These are phyloP conservation scores for Sarcophaga peregrina DNA, from an alignment of 1,140 invertebrate genomes.

Conservation along the genomic window DNA sequence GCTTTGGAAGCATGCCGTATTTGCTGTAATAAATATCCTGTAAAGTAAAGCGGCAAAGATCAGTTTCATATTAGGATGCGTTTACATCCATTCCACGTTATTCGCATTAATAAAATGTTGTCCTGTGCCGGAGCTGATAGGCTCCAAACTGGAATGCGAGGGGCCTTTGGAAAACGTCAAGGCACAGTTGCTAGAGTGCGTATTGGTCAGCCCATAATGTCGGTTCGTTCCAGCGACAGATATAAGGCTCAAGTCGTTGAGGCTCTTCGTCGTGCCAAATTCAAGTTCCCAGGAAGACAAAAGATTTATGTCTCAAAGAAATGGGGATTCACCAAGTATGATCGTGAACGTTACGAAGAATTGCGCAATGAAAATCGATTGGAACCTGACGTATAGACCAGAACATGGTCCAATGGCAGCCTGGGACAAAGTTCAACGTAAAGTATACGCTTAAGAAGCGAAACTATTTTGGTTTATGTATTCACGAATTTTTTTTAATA, in stretches of 20 bases:
- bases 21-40: no score
- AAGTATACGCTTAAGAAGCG: constrained; percentile 60
- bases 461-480: neutral
- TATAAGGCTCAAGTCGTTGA: no score
- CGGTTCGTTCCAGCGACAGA: no score
- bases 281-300: no score
- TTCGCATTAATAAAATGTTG: no score
- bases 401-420: constrained; percentile 89
- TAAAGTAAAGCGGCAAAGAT: no score
- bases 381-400: constrained; percentile 89
- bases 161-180: constrained; percentile 99
- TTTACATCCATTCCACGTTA: no score
- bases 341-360: constrained; percentile 87
- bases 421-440: constrained; percentile 86
- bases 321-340: no score
- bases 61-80: no score
- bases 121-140: no score
- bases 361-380: constrained; percentile 85
- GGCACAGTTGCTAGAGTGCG: constrained; percentile 97
- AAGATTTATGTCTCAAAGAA: constrained; percentile 98
- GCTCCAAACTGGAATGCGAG: constrained; percentile 99
- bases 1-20: constrained; percentile 99
- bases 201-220: constrained; percentile 98
- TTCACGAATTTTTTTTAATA: no score
- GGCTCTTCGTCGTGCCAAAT: no score